Percentiles rank a stretch among this genome's conserved stretches.
These are phyloP conservation scores for Irena cyanogastra DNA, from an alignment of 2,113 vertebrate species.

Conservation along the genomic window DNA sequence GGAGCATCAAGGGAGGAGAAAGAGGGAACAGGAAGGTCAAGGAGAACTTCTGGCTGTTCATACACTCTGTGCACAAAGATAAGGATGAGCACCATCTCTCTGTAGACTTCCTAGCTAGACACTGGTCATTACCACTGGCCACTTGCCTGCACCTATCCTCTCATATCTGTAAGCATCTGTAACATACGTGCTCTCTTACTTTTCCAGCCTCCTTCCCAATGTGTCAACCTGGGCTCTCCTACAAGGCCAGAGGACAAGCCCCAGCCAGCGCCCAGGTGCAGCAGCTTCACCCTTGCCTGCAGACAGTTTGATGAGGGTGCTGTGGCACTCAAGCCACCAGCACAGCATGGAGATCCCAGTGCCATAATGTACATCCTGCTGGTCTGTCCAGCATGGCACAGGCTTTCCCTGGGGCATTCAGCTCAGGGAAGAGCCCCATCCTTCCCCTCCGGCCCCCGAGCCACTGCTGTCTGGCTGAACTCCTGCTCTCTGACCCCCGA, in stretches of 20 bases:
- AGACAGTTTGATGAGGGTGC: background rate
- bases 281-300: background rate
- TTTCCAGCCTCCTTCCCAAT: background rate
- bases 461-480: background rate
- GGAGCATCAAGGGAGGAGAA: background rate
- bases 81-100: background rate
- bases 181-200: background rate
- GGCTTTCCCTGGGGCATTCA: background rate
- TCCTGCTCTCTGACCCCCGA: background rate
- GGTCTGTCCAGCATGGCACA: constrained; percentile 59
- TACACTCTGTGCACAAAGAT: background rate
- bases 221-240: background rate
- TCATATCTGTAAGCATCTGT: background rate
- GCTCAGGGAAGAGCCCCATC: background rate
- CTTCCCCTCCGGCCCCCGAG: background rate
- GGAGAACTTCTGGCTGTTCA: background rate
- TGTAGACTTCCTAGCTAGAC: background rate
- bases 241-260: background rate
- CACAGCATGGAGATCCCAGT: background rate
- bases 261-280: fast-evolving
- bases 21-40: background rate
- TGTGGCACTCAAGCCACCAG: background rate
- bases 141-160: background rate
- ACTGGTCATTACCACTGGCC: background rate
- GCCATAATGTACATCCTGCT: background rate